Evolutionary conservation across 1,140 invertebrate genomes (phyloP).

Genomic region (Popillia japonica): DNA sequence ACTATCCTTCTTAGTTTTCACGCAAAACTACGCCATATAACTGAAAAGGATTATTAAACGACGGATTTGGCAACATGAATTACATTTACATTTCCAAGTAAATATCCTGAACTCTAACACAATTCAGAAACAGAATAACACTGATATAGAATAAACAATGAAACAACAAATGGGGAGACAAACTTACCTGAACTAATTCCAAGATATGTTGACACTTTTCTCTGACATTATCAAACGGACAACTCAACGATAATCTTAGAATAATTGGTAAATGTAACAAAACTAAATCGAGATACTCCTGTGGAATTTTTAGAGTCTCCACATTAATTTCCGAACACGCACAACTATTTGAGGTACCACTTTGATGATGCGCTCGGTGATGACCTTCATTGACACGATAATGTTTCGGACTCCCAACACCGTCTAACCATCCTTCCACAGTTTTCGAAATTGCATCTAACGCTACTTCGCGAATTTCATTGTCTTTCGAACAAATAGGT

Average conservation of each 20-base stretch:
- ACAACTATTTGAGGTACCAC: constrained; percentile 45
- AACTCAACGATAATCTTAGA: constrained; percentile 66
- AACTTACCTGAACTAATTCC: constrained; percentile 65
- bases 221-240: constrained; percentile 67
- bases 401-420: constrained; percentile 63
- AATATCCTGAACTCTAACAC: too few relatives aligned
- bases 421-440: constrained; percentile 67
- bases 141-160: not conserved
- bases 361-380: constrained; percentile 41
- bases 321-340: constrained; percentile 54
- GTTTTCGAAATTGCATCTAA: constrained; percentile 65
- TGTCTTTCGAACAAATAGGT: constrained; percentile 65
- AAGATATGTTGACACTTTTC: constrained; percentile 67
- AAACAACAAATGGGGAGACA: not conserved
- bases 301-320: constrained; percentile 61
- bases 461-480: constrained; percentile 64
- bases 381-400: constrained; percentile 44
- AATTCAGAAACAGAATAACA: too few relatives aligned
- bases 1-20: too few relatives aligned
- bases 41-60: too few relatives aligned
- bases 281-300: constrained; percentile 65
- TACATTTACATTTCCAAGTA: too few relatives aligned
- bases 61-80: too few relatives aligned
- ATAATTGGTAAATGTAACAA: constrained; percentile 67
- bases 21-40: too few relatives aligned